A percentile compares a stretch with the other conserved stretches of the same genome.
These are phyloP conservation scores for Drosophila takahashii DNA, from an alignment of 1,140 invertebrate species.

Conservation along the genomic window DNA sequence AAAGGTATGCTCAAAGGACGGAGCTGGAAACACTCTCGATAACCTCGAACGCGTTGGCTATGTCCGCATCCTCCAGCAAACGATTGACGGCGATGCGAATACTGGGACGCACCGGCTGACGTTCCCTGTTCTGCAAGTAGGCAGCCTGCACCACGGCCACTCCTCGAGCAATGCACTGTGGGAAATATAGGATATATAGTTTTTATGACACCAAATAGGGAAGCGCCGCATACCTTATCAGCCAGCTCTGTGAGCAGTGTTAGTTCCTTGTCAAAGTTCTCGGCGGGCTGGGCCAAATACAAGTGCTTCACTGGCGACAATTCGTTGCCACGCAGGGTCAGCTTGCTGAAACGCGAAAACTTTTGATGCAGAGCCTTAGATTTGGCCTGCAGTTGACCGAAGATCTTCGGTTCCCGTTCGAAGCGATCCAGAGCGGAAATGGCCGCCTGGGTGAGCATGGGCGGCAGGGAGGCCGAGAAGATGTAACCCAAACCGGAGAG, in stretches of 20 bases:
- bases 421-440: conserved; percentile 91
- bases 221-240: conserved; percentile 58
- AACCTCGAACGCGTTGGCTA: conserved; percentile 74
- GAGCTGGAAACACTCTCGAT: conserved; percentile 63
- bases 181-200: background rate
- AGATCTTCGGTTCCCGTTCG: conserved; percentile 88
- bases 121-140: conserved; percentile 88
- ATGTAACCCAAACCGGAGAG: conserved; percentile 96
- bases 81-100: conserved; percentile 88
- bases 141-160: conserved; percentile 88
- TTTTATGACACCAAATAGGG: background rate
- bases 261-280: conserved; percentile 84
- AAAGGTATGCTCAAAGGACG: conserved; percentile 33
- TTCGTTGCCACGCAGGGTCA: conserved; percentile 87
- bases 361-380: conserved; percentile 86
- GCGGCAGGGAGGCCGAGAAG: conserved; percentile 98
- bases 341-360: conserved; percentile 85
- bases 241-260: conserved; percentile 87
- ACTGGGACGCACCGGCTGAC: conserved; percentile 87
- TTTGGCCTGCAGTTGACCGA: conserved; percentile 86
- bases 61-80: conserved; percentile 86
- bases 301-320: conserved; percentile 93
- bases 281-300: conserved; percentile 86
- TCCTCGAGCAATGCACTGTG: conserved; percentile 87
- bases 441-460: conserved; percentile 94